Evolutionary conservation across 2,797 vertebrate genomes (phyloP).

Genomic region (Takifugu rubripes): DNA sequence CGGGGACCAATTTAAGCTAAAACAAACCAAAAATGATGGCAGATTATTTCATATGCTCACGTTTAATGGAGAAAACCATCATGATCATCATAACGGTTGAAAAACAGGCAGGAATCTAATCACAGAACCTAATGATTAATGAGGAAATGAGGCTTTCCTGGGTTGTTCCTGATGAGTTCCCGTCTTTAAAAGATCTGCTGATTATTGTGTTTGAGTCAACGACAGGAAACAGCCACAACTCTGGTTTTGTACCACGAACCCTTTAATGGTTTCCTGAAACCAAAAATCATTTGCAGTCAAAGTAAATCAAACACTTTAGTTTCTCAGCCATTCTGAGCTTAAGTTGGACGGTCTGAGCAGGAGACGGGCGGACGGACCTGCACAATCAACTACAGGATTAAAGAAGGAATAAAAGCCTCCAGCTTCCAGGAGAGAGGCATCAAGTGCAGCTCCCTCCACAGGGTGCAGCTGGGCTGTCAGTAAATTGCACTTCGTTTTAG

Average conservation of each 20-base stretch:
- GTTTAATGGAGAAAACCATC: too few relatives aligned
- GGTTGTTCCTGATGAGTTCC: too few relatives aligned
- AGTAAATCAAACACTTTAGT: constrained; percentile 48
- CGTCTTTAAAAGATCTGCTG: too few relatives aligned
- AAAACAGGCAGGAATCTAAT: too few relatives aligned
- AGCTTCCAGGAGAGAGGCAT: constrained; percentile 45
- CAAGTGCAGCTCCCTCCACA: constrained; percentile 71
- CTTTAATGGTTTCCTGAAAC: constrained; percentile 58
- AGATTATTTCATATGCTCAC: too few relatives aligned
- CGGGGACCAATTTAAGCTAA: too few relatives aligned
- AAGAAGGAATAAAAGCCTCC: constrained; percentile 3
- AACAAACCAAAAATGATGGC: too few relatives aligned
- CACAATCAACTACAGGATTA: constrained; percentile 17
- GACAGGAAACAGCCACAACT: constrained; percentile 3
- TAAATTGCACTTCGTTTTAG: constrained; percentile 87
- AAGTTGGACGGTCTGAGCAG: constrained; percentile 42
- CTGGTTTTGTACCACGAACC: constrained; percentile 50
- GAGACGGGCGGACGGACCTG: constrained; percentile 27
- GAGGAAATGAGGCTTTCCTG: too few relatives aligned
- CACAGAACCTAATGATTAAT: too few relatives aligned
- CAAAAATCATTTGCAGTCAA: constrained; percentile 44
- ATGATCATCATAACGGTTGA: too few relatives aligned
- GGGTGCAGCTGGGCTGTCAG: constrained; percentile 67
- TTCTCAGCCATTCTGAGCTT: constrained; percentile 56
- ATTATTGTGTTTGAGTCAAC: too few relatives aligned